Conservation (phyloP, 2,797 vertebrate genomes). For the Acrossocheilus fasciatus region DNA sequence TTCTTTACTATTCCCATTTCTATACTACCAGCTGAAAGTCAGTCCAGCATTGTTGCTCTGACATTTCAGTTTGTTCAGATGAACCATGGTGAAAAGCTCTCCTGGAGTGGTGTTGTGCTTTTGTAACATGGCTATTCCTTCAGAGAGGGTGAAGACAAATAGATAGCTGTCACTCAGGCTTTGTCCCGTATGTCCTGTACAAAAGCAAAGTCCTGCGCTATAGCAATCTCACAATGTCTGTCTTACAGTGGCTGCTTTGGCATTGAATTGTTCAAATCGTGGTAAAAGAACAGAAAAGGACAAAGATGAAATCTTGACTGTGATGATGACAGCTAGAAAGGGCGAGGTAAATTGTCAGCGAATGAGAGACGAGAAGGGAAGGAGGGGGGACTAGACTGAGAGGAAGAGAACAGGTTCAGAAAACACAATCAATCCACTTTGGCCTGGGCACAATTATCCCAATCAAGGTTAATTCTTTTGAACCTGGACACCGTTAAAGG, state of each 20-base stretch:
- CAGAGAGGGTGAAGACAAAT: constrained; percentile 41
- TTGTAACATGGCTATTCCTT: constrained; percentile 47
- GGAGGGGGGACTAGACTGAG: constrained; percentile 33
- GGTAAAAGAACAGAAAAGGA: constrained; percentile 49
- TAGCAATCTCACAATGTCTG: constrained; percentile 45
- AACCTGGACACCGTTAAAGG: constrained; percentile 63
- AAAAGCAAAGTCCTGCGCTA: constrained; percentile 25
- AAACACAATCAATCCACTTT: constrained; percentile 68
- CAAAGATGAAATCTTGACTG: constrained; percentile 52
- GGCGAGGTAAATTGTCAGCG: constrained; percentile 57
- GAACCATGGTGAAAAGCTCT: not conserved
- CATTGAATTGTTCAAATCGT: constrained; percentile 53
- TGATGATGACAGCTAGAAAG: constrained; percentile 49
- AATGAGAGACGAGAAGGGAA: constrained; percentile 46
- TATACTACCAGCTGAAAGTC: constrained; percentile 54
- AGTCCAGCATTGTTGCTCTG: constrained; percentile 35
- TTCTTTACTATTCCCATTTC: not conserved
- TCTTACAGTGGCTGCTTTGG: constrained; percentile 38
- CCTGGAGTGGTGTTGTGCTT: constrained; percentile 30
- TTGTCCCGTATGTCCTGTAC: constrained; percentile 41
- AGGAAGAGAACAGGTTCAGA: constrained; percentile 64
- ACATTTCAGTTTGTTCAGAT: constrained; percentile 38
- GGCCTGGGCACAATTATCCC: constrained; percentile 66
- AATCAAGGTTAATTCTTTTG: constrained; percentile 69
- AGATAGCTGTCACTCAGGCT: constrained; percentile 45